phyloP scores from a whole-genome alignment of 1,140 invertebrate species.

The Ceratina japonica region DNA sequence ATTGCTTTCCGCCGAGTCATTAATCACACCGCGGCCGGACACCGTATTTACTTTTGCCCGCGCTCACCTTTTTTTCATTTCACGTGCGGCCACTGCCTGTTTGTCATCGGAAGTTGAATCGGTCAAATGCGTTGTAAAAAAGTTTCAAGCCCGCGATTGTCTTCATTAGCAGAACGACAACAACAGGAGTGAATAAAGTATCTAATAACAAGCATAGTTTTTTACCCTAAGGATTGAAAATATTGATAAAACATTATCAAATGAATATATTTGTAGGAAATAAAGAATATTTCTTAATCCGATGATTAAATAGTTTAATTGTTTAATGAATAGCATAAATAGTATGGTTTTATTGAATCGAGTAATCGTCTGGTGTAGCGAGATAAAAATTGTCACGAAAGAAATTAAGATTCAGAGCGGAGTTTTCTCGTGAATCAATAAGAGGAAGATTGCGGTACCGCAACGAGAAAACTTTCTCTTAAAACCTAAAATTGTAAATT shows the following conservation, averaged over 20 bases:
- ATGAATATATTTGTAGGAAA: too few species aligned
- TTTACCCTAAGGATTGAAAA: too few species aligned
- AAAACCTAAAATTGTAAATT: constrained; percentile 50
- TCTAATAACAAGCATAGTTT: too few species aligned
- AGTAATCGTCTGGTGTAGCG: background rate
- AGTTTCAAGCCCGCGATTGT: background rate
- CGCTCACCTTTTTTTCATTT: background rate
- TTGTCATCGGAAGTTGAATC: background rate
- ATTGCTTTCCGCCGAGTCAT: constrained; percentile 1
- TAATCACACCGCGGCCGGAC: background rate
- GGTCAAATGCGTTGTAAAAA: background rate
- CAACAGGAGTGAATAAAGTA: too few species aligned
- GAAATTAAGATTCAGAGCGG: constrained; percentile 24
- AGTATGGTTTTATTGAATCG: background rate
- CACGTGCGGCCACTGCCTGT: background rate
- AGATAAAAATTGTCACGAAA: constrained; percentile 12
- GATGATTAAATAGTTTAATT: too few species aligned
- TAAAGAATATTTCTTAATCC: too few species aligned
- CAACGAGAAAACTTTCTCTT: constrained; percentile 44
- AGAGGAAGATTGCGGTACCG: constrained; percentile 31
- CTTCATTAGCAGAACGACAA: too few species aligned
- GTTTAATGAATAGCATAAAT: background rate
- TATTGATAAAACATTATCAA: too few species aligned
- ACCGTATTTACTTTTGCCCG: background rate
- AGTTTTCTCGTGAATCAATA: constrained; percentile 36